A percentile compares a stretch with the other conserved stretches of the same genome.
Conservation (phyloP, 2,888 invertebrate genomes). For the Drosophila vallismaia region DNA sequence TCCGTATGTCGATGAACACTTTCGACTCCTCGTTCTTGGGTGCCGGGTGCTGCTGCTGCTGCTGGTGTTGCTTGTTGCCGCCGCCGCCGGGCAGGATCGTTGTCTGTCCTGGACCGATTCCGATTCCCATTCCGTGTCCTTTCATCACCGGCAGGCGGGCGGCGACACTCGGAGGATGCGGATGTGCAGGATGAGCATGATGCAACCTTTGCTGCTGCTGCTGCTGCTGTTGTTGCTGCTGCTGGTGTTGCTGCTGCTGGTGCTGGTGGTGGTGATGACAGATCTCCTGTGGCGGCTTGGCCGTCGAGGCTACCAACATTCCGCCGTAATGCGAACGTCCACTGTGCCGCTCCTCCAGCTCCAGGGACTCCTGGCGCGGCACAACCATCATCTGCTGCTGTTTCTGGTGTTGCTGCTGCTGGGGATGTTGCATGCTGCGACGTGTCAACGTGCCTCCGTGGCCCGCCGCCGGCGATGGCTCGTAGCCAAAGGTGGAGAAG, state of each 20-base stretch:
- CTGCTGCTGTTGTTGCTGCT: constrained; percentile 39
- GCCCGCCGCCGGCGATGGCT: constrained; percentile 59
- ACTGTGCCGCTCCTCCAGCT: constrained; percentile 81
- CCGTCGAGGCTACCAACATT: constrained; percentile 56
- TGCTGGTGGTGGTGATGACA: constrained; percentile 83
- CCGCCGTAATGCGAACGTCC: constrained; percentile 69
- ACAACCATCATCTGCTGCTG: constrained; percentile 44
- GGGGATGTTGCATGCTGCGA: constrained; percentile 67
- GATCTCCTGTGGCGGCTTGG: constrained; percentile 66
- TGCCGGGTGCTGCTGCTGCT: constrained; percentile 48
- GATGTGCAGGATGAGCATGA: constrained; percentile 48
- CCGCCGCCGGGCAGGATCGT: constrained; percentile 36
- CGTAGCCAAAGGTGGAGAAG: constrained; percentile 84
- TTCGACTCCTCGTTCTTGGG: constrained; percentile 83
- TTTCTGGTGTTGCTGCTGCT: constrained; percentile 49
- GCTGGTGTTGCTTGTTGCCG: constrained; percentile 50
- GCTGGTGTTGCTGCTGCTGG: constrained; percentile 77
- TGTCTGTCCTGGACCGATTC: constrained; percentile 27
- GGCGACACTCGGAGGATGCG: constrained; percentile 58
- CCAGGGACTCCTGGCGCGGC: constrained; percentile 72
- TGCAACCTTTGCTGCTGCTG: constrained; percentile 38
- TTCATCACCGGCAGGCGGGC: constrained; percentile 58
- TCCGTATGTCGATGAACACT: constrained; percentile 93
- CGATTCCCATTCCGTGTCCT: constrained; percentile 33
- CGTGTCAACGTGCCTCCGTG: constrained; percentile 62